Evolutionary conservation across 92 coral and sea anemone genomes (phyloP).

Genomic region (Epizoanthus rinbou): DNA sequence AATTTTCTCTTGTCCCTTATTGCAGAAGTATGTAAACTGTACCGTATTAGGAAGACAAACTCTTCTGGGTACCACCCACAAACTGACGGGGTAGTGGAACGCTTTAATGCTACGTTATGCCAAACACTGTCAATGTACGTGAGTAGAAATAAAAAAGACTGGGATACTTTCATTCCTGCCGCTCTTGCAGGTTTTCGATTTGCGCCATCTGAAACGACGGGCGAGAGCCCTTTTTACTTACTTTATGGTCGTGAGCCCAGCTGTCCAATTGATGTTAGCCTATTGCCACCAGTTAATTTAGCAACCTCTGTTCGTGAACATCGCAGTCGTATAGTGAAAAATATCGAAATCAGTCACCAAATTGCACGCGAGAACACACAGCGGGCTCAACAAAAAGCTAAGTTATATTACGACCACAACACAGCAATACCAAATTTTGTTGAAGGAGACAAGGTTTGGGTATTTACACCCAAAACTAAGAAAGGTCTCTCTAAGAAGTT

Average conservation of each 20-base stretch:
- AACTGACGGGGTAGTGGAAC: conserved; percentile 55
- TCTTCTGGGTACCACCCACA: conserved; percentile 40
- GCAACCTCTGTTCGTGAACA: conserved; percentile 4
- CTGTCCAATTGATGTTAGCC: neutral
- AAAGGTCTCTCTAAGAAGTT: no score
- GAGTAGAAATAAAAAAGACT: conserved; percentile 49
- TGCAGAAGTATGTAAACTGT: conserved; percentile 34
- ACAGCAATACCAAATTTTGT: no score
- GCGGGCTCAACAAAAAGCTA: conserved; percentile 2
- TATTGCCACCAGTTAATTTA: neutral
- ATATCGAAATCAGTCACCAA: neutral
- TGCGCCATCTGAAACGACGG: no score
- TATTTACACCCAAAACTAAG: no score
- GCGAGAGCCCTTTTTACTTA: no score
- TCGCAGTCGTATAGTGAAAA: conserved; percentile 8
- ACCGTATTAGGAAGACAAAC: conserved; percentile 25
- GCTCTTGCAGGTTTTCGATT: conserved; percentile 23
- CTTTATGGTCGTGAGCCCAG: neutral
- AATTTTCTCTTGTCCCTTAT: conserved; percentile 42
- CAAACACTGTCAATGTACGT: conserved; percentile 48
- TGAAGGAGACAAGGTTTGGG: no score
- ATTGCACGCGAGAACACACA: neutral
- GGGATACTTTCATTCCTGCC: conserved; percentile 52
- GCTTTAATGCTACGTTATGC: conserved; percentile 37
- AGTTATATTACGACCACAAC: neutral